phyloP scores from a whole-genome alignment of 2,888 invertebrate species.

The Parasteatoda lunata region DNA sequence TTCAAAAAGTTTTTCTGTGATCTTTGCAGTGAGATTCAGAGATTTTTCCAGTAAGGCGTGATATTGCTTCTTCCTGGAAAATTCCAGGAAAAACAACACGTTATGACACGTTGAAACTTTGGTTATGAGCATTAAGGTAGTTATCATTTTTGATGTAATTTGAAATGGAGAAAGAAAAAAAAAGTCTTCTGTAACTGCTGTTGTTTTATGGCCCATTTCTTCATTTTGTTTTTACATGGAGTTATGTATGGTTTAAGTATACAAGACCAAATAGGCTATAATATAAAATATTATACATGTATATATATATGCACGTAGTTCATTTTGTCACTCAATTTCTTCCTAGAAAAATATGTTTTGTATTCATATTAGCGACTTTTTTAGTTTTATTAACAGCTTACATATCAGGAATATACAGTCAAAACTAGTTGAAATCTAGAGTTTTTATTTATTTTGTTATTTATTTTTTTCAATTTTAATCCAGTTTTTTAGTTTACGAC shows the following conservation, averaged over 20 bases:
- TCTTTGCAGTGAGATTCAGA: constrained; percentile 16
- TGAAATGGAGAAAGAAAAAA: not conserved
- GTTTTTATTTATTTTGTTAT: too few relatives aligned
- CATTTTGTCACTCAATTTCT: too few relatives aligned
- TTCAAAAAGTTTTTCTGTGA: constrained; percentile 9
- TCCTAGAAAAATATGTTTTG: too few relatives aligned
- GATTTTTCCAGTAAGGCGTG: not conserved
- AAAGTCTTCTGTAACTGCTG: constrained; percentile 41
- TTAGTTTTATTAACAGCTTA: too few relatives aligned
- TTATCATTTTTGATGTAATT: constrained; percentile 58
- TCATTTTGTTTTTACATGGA: constrained; percentile 4
- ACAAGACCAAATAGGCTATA: not conserved
- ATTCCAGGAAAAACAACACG: not conserved
- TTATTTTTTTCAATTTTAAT: too few relatives aligned
- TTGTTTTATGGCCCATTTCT: constrained; percentile 62
- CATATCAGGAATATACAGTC: too few relatives aligned
- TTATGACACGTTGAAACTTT: constrained; percentile 34
- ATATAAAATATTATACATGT: not conserved
- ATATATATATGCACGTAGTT: too few relatives aligned
- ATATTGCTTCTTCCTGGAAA: not conserved
- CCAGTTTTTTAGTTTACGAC: too few relatives aligned
- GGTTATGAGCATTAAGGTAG: constrained; percentile 46
- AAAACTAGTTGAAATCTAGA: too few relatives aligned
- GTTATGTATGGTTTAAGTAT: constrained; percentile 1
- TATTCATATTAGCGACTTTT: too few relatives aligned